phyloP scores from a whole-genome alignment of 1,140 invertebrate species.

The Eriocheir sinensis region DNA sequence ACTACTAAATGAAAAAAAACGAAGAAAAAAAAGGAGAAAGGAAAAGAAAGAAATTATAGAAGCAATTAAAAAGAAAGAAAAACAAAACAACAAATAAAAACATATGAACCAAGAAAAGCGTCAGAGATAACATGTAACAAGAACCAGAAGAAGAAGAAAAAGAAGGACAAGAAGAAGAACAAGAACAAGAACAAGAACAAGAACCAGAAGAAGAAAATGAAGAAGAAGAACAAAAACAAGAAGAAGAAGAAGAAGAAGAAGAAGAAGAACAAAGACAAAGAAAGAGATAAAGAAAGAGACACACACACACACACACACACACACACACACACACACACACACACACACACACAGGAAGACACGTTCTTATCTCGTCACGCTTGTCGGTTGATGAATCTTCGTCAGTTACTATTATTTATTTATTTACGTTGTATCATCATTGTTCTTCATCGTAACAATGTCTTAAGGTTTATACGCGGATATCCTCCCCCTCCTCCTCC shows the following conservation, averaged over 20 bases:
- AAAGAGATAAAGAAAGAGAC: background rate
- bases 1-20: background rate
- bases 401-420: background rate
- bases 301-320: background rate
- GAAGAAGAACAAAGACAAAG: background rate
- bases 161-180: background rate
- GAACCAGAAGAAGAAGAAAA: background rate
- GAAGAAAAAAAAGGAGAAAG: background rate
- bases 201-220: background rate
- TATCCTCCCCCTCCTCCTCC: background rate
- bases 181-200: background rate
- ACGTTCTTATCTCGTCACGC: no score
- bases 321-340: background rate
- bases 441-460: no score
- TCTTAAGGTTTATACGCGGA: no score
- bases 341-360: no score
- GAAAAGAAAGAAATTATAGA: background rate
- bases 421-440: background rate
- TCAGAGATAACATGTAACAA: no score
- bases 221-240: background rate
- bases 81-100: no score
- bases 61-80: background rate
- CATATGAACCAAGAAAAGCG: no score
- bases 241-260: background rate
- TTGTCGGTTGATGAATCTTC: background rate